These are phyloP conservation scores for Ichneumoninae sp. DNA, from an alignment of 2,888 invertebrate species.

Conservation along the genomic window DNA sequence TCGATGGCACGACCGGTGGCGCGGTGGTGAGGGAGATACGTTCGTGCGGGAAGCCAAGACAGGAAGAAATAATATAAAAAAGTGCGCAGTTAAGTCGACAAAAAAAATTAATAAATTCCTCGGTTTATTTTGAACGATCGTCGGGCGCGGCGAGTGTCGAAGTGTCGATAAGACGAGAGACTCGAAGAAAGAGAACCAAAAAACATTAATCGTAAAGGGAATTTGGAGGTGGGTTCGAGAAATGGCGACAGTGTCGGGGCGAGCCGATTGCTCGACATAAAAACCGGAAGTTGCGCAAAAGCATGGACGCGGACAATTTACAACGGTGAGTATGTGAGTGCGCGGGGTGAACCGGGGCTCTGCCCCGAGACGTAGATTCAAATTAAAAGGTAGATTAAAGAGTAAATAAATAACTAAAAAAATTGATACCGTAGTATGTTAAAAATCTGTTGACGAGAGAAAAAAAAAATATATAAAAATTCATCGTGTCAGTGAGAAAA, in stretches of 20 bases:
- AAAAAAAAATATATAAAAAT: too few species aligned
- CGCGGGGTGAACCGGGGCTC: slow-evolving; percentile 48
- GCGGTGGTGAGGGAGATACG: neutral
- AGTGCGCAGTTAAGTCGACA: neutral
- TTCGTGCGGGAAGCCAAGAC: neutral
- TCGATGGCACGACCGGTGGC: neutral
- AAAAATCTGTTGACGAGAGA: neutral
- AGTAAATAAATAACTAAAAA: neutral
- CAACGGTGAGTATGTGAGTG: slow-evolving; percentile 52
- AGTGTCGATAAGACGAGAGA: slow-evolving; percentile 21
- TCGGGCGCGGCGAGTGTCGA: neutral
- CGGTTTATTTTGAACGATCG: too few species aligned
- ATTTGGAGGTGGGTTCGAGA: neutral
- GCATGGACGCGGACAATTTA: slow-evolving; percentile 5
- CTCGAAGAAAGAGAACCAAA: neutral
- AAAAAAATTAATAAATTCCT: neutral
- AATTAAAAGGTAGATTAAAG: neutral
- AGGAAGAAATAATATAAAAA: neutral
- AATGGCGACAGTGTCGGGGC: slow-evolving; percentile 32
- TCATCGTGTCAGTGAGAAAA: neutral
- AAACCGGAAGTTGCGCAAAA: slow-evolving; percentile 5
- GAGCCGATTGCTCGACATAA: slow-evolving; percentile 35
- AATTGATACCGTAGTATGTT: neutral
- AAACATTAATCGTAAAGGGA: neutral
- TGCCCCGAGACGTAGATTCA: slow-evolving; percentile 44